Evolutionary conservation across 2,113 vertebrate genomes (phyloP).

Genomic region (Saguinus imperator): DNA sequence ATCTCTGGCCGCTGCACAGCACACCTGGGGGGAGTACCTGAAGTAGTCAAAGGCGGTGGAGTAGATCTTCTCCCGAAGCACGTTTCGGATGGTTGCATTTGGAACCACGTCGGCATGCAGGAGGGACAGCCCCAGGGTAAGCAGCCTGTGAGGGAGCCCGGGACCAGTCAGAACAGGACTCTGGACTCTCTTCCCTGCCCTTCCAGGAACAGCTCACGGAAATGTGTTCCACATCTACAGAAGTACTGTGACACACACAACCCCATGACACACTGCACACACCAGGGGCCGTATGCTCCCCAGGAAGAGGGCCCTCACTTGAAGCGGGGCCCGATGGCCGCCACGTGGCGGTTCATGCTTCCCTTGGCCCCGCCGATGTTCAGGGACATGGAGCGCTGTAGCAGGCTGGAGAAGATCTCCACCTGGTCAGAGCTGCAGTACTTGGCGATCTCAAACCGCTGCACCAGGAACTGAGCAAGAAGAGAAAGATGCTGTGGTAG

Average conservation of each 20-base stretch:
- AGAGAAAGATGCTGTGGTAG: not conserved
- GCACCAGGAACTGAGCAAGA: slow-evolving; percentile 91
- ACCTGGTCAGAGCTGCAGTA: slow-evolving; percentile 98
- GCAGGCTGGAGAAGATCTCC: slow-evolving; percentile 95
- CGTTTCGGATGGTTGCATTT: slow-evolving; percentile 95
- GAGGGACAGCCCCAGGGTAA: slow-evolving; percentile 94
- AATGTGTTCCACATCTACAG: not conserved
- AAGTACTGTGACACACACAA: not conserved
- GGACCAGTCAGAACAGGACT: not conserved
- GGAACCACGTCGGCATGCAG: slow-evolving; percentile 96
- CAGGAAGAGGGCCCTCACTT: slow-evolving; percentile 84
- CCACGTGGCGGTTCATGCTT: slow-evolving; percentile 94
- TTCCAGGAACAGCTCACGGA: not conserved
- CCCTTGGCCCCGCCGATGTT: slow-evolving; percentile 92
- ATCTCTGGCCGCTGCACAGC: too few relatives aligned
- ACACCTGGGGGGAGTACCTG: slow-evolving; percentile 85
- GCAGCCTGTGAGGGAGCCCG: slow-evolving; percentile 81
- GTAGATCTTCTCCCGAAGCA: slow-evolving; percentile 97
- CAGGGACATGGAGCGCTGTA: slow-evolving; percentile 94
- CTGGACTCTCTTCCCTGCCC: not conserved
- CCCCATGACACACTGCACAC: not conserved
- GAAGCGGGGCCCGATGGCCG: slow-evolving; percentile 95
- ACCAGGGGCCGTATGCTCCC: not conserved
- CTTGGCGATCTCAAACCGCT: slow-evolving; percentile 98
- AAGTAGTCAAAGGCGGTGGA: slow-evolving; percentile 99